Evolutionary conservation across 2,888 invertebrate species (phyloP), one percentile per base, ranked within the genome.

Genomic region (Temnothorax ravouxi): DNA sequence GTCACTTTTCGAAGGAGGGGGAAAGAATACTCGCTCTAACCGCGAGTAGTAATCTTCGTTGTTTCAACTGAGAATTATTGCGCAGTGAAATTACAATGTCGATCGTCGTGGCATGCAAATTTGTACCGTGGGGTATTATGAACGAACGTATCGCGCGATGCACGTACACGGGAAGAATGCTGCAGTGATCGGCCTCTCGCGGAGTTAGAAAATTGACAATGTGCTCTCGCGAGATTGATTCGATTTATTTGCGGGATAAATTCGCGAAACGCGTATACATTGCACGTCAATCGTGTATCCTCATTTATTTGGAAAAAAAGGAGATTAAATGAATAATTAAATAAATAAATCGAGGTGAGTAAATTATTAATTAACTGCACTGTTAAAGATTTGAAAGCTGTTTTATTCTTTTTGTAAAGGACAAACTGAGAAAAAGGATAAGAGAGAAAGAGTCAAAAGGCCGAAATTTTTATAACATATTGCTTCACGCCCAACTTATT

Each of bases 1-100:
- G 86, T 90, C 89, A 90, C 84, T 90, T 83, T 90, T 83, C 76
- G 84, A 84, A 83, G 38, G 9, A 5, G 15, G 71, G 83, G 11
- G 71, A 79, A 64, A 85, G 81, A 86, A 71, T 84, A 76, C 29
- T 29, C 54, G 69, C 72, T n/a, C 77, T 76, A 77, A 83, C 82
- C 67, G 66, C 71, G 77, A 82, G 25, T 52, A 69, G 71, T 79
- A 85, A 87, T 87, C 83, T 79, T 61, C 61, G 41, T 80, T 83
- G 83, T 83, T 83, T 84, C 66, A 62, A 79, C 66, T 66, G 56
- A 21, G 64, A 83, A 88, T 86, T 84, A 61, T 71, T 54, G 74
- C 34, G 41, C 76, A 56, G 66, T n/a, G 52, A 52, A 69, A 64
- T 88, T 71, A 83, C 84, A 81, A 84, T 61, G 76, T 69, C 83